Conservation (phyloP, 2,797 vertebrate species). For the Bradypodion pumilum region DNA sequence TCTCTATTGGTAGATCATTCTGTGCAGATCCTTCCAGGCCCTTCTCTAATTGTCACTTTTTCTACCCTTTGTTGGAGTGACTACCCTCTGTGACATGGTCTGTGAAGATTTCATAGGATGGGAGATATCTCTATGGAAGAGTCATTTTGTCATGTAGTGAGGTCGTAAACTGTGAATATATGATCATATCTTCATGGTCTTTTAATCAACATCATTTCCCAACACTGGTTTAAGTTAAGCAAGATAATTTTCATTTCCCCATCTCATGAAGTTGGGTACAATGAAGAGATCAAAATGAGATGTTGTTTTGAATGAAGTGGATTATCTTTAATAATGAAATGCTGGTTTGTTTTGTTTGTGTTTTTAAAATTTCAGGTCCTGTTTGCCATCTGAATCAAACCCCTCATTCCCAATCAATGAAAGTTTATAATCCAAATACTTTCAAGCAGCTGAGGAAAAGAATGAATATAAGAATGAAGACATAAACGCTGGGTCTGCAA, state of each 20-base stretch:
- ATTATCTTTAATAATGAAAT: constrained; percentile 27
- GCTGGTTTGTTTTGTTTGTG: constrained; percentile 41
- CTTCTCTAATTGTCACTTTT: too few relatives aligned
- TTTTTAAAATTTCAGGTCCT: constrained; percentile 70
- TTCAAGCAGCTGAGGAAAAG: constrained; percentile 10
- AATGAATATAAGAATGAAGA: constrained; percentile 57
- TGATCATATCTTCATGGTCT: too few relatives aligned
- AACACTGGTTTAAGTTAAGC: too few relatives aligned
- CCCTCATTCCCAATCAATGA: not conserved
- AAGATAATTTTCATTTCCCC: constrained; percentile 6
- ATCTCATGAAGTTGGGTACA: not conserved
- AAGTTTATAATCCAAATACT: not conserved
- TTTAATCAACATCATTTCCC: too few relatives aligned
- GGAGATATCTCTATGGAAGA: too few relatives aligned
- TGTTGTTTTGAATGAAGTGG: constrained; percentile 3
- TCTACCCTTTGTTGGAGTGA: too few relatives aligned
- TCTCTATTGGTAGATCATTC: too few relatives aligned
- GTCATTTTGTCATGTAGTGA: too few relatives aligned
- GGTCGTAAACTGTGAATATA: too few relatives aligned
- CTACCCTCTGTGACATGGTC: too few relatives aligned
- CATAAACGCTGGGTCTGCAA: constrained; percentile 51
- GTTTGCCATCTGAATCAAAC: constrained; percentile 27
- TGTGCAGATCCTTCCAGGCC: too few relatives aligned
- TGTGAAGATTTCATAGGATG: too few relatives aligned
- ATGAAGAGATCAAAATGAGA: not conserved